Evolutionary conservation across 2,888 invertebrate genomes (phyloP).

Genomic region (Drosophila niveifrons): DNA sequence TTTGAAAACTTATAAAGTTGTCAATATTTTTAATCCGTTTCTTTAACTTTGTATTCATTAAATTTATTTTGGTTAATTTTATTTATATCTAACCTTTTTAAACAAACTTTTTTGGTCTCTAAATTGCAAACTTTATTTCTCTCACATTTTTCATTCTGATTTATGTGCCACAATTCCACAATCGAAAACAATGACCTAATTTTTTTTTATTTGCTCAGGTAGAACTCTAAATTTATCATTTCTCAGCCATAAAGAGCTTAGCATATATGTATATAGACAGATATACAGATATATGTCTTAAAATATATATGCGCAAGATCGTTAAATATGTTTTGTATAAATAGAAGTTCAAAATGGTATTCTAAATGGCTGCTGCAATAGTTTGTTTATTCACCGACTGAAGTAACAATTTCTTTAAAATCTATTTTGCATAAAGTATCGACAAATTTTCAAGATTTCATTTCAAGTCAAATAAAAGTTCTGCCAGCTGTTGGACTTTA

Average conservation of each 20-base stretch:
- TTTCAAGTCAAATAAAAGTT: background rate
- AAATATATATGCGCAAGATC: conserved; percentile 16
- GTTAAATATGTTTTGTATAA: conserved; percentile 24
- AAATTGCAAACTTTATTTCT: background rate
- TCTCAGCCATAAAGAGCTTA: background rate
- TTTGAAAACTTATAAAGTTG: too few species aligned
- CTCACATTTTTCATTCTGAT: background rate
- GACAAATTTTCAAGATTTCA: background rate
- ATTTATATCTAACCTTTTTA: too few species aligned
- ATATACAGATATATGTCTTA: conserved; percentile 14
- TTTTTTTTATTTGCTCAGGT: conserved; percentile 7
- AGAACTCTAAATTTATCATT: conserved; percentile 2
- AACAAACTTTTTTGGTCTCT: too few species aligned
- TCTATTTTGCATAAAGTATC: background rate
- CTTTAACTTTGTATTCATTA: too few species aligned
- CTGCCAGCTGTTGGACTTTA: background rate
- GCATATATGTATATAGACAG: background rate
- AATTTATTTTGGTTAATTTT: too few species aligned
- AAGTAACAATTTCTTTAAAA: background rate
- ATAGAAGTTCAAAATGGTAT: conserved; percentile 14
- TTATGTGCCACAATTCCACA: background rate
- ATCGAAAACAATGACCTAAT: conserved; percentile 3
- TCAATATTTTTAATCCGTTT: too few species aligned
- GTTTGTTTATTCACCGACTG: background rate
- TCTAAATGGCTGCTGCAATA: conserved; percentile 3